Percentiles rank a stretch among this genome's conserved stretches.
phyloP scores from a whole-genome alignment of 1,140 invertebrate genomes.

The Aplysia californica region DNA sequence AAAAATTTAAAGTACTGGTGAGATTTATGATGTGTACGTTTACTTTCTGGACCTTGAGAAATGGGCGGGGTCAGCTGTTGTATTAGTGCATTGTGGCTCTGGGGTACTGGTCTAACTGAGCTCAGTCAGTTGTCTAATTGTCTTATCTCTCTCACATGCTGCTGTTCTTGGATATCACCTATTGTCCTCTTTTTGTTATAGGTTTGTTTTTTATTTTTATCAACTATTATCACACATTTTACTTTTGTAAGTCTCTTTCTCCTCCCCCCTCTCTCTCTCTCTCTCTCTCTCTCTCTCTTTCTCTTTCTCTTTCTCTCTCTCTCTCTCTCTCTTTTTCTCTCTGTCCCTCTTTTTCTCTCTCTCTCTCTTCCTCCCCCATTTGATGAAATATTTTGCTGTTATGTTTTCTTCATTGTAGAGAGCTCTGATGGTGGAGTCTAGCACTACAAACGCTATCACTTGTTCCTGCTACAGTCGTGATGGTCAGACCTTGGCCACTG shows the following conservation, averaged over 20 bases:
- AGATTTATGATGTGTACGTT: background rate
- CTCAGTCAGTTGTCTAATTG: no score
- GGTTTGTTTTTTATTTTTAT: no score
- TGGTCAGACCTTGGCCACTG: conserved; percentile 75
- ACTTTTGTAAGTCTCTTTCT: no score
- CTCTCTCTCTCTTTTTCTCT: background rate
- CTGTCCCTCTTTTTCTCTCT: background rate
- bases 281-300: no score
- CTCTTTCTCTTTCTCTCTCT: background rate
- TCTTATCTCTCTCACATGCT: no score
- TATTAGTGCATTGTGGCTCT: no score
- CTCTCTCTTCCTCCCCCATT: background rate
- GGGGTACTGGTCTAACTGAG: no score
- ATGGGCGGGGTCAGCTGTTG: no score
- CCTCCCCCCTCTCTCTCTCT: background rate
- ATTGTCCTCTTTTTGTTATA: no score
- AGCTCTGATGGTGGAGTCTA: conserved; percentile 50
- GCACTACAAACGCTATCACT: conserved; percentile 63
- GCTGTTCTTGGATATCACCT: no score
- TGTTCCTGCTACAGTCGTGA: conserved; percentile 77
- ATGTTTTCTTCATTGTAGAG: conserved; percentile 46
- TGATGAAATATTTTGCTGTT: background rate
- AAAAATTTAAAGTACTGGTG: background rate
- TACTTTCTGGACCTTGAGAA: no score
- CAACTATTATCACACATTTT: no score